phyloP scores from a whole-genome alignment of 1,140 invertebrate species.

The Oncopeltus fasciatus region DNA sequence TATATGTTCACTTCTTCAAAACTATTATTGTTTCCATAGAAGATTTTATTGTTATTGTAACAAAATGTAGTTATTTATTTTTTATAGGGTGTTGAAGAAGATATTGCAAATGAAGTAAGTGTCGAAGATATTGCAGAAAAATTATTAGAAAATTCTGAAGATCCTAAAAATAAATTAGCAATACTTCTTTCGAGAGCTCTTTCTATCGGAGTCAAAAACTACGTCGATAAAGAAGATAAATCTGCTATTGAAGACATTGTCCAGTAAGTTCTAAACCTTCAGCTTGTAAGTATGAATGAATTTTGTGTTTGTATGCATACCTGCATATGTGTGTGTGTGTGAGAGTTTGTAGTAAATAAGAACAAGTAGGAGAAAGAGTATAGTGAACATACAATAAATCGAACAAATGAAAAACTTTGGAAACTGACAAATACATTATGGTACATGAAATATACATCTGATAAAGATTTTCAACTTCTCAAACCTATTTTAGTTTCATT shows the following conservation, averaged over 20 bases:
- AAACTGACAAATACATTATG: no score
- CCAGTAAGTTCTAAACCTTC: neutral
- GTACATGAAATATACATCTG: no score
- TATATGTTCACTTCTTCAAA: no score
- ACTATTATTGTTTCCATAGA: no score
- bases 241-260: neutral
- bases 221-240: neutral
- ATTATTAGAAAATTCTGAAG: neutral
- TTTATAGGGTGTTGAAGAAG: neutral
- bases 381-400: no score
- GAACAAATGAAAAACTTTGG: no score
- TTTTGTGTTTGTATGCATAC: neutral
- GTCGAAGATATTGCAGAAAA: constrained; percentile 1
- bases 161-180: neutral
- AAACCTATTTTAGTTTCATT: no score
- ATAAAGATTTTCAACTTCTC: no score
- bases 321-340: neutral
- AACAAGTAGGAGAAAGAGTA: neutral
- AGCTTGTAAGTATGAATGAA: neutral
- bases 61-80: neutral
- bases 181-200: neutral
- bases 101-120: neutral
- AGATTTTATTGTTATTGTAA: neutral
- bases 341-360: neutral
- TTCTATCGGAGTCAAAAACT: neutral